Base-by-base conservation (phyloP, 2,888 invertebrate genomes). In the Cheilosia variabilis region DNA sequence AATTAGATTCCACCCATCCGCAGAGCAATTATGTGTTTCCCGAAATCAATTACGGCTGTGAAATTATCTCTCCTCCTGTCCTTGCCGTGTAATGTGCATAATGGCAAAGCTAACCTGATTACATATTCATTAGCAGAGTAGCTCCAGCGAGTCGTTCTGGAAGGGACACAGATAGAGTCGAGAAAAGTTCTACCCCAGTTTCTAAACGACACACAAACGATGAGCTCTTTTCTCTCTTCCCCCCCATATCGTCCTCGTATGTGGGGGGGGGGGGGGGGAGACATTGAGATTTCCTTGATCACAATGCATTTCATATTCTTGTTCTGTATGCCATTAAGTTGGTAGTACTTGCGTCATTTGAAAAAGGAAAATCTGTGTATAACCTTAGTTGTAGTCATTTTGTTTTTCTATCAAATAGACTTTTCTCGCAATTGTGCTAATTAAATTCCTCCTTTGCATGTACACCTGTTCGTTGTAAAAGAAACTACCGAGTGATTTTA, bases 401-500 rank as follows among this genome's bases (percentile, higher is more conserved):
- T 34, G 10, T 34, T 10, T 37, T 37, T 58, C 24, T 15, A 58
- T 24, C 22, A 37, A 22, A 58, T 15, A 58, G 19, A 58, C n/a
- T 57, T 37, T n/a, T 27, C 37, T 41, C 41, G 19, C 37, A 58
- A 24, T 60, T 60, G 15, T 60, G 41, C n/a, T 43, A 60, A 60
- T 60, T 60, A 41, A 43, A 60, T 60, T 60, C 6, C 60, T 60
- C 43, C 10, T 60, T 22, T 43, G 45, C 41, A 41, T 24, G 7
- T 60, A n/a, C 15, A 60, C 15, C 43, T 13, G 24, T 43, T 15
- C 19, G 34, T 13, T 37, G 34, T 58, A 37, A 10, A 37, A 13
- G n/a, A 5, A 47, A 17, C 24, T n/a, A 4, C 3, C 60, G 43
- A 60, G 60, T 60, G 24, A 9, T 43, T 43, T 41, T 27, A 60